phyloP scores from a whole-genome alignment of 2,888 invertebrate genomes.

The Aphrophora alni region DNA sequence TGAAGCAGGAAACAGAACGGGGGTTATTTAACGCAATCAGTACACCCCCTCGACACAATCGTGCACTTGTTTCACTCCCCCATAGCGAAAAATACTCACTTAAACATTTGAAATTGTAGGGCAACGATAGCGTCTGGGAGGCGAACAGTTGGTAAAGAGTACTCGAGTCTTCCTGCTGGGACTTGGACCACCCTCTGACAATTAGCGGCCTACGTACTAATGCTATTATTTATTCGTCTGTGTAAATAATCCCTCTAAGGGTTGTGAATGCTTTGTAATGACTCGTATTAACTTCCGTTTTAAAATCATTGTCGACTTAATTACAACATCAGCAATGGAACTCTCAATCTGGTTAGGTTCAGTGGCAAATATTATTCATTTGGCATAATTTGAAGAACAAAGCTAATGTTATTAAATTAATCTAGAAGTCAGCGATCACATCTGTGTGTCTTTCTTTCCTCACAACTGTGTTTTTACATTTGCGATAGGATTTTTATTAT shows the following conservation, averaged over 20 bases:
- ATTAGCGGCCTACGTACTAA: slow-evolving; percentile 7
- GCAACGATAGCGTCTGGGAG: background rate
- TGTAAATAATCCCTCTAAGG: slow-evolving; percentile 21
- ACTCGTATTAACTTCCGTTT: background rate
- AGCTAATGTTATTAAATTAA: background rate
- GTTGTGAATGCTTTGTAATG: slow-evolving; percentile 19
- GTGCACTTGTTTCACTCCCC: slow-evolving; percentile 1
- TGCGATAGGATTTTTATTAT: too few species aligned
- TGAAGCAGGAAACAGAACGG: too few species aligned
- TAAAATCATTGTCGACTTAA: background rate
- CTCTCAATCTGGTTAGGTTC: background rate
- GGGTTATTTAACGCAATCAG: background rate
- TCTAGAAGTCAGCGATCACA: too few species aligned
- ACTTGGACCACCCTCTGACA: background rate
- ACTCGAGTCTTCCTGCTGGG: background rate
- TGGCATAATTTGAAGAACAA: background rate
- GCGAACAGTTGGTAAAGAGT: background rate
- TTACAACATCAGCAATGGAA: background rate
- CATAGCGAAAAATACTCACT: background rate
- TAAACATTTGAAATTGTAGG: background rate
- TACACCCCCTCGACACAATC: background rate
- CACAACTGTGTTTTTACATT: too few species aligned
- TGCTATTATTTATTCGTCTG: slow-evolving; percentile 37
- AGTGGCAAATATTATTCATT: background rate
- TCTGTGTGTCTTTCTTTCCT: too few species aligned